These are phyloP conservation scores for Rhinopomastus cyanomelas DNA, from an alignment of 2,113 vertebrate species.

Conservation along the genomic window DNA sequence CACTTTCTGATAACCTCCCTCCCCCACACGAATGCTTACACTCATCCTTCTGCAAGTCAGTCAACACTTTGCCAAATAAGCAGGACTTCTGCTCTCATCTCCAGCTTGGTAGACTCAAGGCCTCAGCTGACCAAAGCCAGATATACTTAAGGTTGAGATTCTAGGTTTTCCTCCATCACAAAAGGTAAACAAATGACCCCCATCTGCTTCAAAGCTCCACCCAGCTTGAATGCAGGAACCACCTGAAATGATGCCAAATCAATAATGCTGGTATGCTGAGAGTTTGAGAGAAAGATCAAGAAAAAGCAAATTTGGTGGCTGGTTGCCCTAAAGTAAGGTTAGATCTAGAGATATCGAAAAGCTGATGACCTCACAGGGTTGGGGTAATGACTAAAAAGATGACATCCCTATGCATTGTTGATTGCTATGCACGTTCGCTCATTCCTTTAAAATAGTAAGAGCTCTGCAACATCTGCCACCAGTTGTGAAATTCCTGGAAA, in stretches of 20 bases:
- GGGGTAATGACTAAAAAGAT: neutral
- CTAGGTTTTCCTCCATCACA: neutral
- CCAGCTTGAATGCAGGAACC: neutral
- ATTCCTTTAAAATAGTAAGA: neutral
- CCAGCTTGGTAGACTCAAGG: neutral
- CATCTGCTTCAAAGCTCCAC: neutral
- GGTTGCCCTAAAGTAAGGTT: neutral
- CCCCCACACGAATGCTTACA: neutral
- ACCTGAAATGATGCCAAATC: neutral
- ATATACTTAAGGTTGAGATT: neutral
- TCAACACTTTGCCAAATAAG: neutral
- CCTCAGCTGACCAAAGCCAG: neutral
- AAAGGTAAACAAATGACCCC: neutral
- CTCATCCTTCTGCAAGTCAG: neutral
- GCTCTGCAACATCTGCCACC: neutral
- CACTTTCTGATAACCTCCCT: slow-evolving; percentile 5
- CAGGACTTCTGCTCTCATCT: neutral
- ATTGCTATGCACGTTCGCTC: neutral
- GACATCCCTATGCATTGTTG: slow-evolving; percentile 12
- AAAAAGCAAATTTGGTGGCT: neutral
- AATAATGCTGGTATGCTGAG: neutral
- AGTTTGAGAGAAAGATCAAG: neutral
- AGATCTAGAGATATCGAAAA: slow-evolving; percentile 26
- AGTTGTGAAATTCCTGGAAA: slow-evolving; percentile 40
- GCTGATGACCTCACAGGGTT: neutral